Base-by-base conservation (phyloP, 1,140 invertebrate genomes). In the Caenorhabditis elegans region DNA sequence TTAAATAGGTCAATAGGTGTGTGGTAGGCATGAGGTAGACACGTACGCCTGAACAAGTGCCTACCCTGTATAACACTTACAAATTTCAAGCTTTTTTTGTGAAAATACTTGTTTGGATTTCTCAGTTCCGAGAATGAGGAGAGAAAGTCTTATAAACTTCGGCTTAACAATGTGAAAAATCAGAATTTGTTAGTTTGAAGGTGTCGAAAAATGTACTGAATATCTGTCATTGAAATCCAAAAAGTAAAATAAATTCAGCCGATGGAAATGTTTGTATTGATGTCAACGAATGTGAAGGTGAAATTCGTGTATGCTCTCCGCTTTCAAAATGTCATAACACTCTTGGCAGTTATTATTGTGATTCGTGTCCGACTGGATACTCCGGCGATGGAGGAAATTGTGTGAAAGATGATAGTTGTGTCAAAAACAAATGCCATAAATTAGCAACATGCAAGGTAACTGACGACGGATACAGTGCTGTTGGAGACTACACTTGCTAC, bases 311-410 rank as follows among this genome's bases (percentile, higher is more conserved):
- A 13, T 81, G 60, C 60, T 70, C 60, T 28, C 88, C 89, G 8
- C 43, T 76, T 24, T 87, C 87, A 11, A 76, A 86, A 26, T 89
- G 88, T 78, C 77, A 89, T 19, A 89, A 89, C 82, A 91, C 89
- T 10, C 43, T 81, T 17, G 91, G 91, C 8, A 90, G 90, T 6
- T 86, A 90, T 19, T 80, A 53, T 11, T 92, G 91, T 87, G 90
- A 88, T 4, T 83, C 88, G 1, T 92, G 91, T 82, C 91, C 91
- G 15, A 31, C 87, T 79, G 91, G 90, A 86, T 91, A 90, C 85
- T 84, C 86, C 78, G 91, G 91, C 75, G 84, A 91, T 85, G 90
- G 90, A 46, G 79, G 80, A 15, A 88, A 82, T 0, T 91, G 91
- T 83, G 87, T 76, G 8, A 90, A 84, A 83, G 85, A 89, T 19